A percentile compares a stretch with the other conserved stretches of the same genome.
Conservation (phyloP, 2,113 vertebrate species). For the Atlantisia rogersi region DNA sequence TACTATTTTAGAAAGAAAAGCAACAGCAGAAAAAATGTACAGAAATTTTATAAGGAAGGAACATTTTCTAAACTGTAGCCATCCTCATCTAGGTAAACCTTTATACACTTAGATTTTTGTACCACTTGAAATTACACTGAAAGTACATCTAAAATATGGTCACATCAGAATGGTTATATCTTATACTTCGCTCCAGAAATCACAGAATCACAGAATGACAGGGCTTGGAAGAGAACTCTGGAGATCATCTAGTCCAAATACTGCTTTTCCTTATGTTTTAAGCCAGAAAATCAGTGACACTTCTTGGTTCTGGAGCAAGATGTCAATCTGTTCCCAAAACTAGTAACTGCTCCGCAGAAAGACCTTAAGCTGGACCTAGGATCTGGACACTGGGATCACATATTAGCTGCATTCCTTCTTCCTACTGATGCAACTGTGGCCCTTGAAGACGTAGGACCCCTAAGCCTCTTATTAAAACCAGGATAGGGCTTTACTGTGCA, state of each 20-base stretch:
- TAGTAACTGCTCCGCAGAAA: neutral
- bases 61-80: neutral
- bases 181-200: neutral
- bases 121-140: neutral
- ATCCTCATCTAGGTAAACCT: neutral
- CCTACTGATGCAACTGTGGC: accelerated
- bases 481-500: neutral
- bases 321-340: neutral
- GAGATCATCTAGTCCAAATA: neutral
- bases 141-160: neutral
- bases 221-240: no score
- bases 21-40: neutral
- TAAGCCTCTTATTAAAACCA: neutral
- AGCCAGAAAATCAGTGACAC: neutral
- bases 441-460: neutral
- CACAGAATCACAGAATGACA: no score
- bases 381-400: neutral
- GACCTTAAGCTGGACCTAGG: neutral
- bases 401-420: neutral
- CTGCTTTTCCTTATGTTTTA: neutral
- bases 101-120: neutral
- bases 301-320: neutral
- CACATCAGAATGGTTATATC: neutral
- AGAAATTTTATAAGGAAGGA: neutral
- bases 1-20: neutral